A percentile compares a stretch with the other conserved stretches of the same genome.
Conservation (phyloP, 2,797 vertebrate species). For the Acanthis flammea region DNA sequence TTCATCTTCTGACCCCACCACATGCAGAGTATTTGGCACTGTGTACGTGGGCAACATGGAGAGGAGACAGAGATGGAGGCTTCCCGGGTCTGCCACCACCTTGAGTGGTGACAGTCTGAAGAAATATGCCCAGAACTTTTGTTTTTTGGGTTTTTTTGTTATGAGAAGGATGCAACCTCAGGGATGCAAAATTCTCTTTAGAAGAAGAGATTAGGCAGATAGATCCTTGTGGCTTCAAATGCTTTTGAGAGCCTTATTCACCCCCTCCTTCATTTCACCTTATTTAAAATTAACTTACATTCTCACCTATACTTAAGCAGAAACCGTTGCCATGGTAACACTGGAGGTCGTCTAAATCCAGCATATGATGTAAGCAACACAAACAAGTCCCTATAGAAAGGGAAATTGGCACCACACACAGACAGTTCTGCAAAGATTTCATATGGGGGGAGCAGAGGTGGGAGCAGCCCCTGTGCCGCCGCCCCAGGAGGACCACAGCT, state of each 20-base stretch:
- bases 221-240: not conserved
- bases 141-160: no score
- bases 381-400: conserved; percentile 12
- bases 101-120: not conserved
- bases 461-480: not conserved
- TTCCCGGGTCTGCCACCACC: not conserved
- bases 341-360: conserved; percentile 64
- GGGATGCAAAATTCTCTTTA: not conserved
- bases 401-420: not conserved
- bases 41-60: rapidly evolving
- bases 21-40: not conserved
- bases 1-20: not conserved
- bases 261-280: conserved; percentile 24
- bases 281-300: conserved; percentile 75
- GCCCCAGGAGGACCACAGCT: not conserved
- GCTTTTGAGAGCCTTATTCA: not conserved
- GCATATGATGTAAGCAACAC: conserved; percentile 52
- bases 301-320: conserved; percentile 74
- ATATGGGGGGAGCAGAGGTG: not conserved
- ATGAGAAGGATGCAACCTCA: not conserved
- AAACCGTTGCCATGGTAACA: conserved; percentile 68
- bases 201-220: not conserved
- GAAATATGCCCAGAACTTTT: not conserved
- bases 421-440: not conserved
- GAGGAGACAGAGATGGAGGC: not conserved